Evolutionary conservation across 1,140 invertebrate species (phyloP), one percentile per base, ranked within the genome.

Genomic region (Homalodisca vitripennis): DNA sequence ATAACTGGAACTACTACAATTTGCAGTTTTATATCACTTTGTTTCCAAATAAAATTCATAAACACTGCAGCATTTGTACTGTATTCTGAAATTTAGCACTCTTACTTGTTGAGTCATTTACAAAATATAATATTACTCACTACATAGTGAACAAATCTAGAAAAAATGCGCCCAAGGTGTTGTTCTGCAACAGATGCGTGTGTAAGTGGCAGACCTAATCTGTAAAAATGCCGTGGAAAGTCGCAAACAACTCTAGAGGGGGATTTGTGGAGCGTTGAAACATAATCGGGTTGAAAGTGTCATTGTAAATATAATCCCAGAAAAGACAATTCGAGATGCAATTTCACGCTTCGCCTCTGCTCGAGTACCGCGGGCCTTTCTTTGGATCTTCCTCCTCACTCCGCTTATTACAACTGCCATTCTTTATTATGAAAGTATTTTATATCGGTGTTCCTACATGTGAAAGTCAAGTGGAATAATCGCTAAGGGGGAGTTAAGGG

Each of bases 201-300:
- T 51, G 48, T 51, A 51, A 14, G 48, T 51, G 48, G 22, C 48
- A 51, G 48, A 20, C 48, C 17, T 51, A 51, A 51, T 51, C 48
- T 22, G 48, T 51, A 51, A 30, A 60, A 60, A 27, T 60, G 22
- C 24, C 22, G 12, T 6, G 22, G 13, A 53, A 60, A 60, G 55
- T 60, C 55, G 55, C 22, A 60, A 60, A 60, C 55, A 60, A 60
- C 3, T 27, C 12, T 60, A 6, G 22, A 17, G 26, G 24, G 27
- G 55, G 24, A 60, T 60, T 60, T 60, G 55, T 24, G 26, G 27
- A 60, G 55, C 55, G 48, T 51, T 17, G 55, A n/a, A 10, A 60
- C 55, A 60, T 60, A 60, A 60, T 60, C 55, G 55, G 55, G 55
- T 60, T 60, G 55, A 26, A 60, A 60, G 55, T 60, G 55, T 60